Evolutionary conservation across 2,888 invertebrate species (phyloP), one percentile per base, ranked within the genome.

Genomic region (Drosophila siamana): DNA sequence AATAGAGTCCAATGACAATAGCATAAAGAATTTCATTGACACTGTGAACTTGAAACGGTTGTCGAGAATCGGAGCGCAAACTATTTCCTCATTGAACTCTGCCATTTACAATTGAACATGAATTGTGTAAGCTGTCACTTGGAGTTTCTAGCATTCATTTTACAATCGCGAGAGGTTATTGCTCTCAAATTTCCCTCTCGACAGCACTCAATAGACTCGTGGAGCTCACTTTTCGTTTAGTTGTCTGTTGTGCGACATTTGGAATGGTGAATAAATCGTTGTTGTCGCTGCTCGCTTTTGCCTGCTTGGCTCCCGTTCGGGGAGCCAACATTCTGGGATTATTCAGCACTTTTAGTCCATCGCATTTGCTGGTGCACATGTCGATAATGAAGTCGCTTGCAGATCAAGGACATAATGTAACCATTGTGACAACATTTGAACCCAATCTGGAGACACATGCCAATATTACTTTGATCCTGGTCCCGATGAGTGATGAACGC

Each of bases 361-460:
- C 91, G 0, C 91, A 92, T 72, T 48, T 90, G 15, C 70, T 90
- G 43, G 82, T 91, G 26, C 90, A 90, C 30, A 84, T 80, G 59
- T 78, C 89, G 1, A 64, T 92, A 13, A 85, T 89, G 52, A 82
- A 83, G 22, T 71, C 83, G 0, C 62, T 92, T 22, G 89, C 90
- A 0, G 79, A 89, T 36, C 69, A 65, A 2, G 91, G 92, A 2
- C 92, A 92, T 55, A 78, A 91, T 24, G 80, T 91, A 1, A 92
- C 91, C 0, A 71, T 91, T 2, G 66, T 91, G 2, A 57, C 87
- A 0, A 78, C 76, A 2, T 16, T 80, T 5, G 56, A 73, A 2
- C 83, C 85, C 1, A 79, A 80, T 43, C 13, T 78, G 4, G 62
- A 38, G 7, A 69, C 80, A 2, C 80, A 80, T 5, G 78, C 88